phyloP scores from a whole-genome alignment of 2,888 invertebrate genomes.

The Tetranychus piercei region DNA sequence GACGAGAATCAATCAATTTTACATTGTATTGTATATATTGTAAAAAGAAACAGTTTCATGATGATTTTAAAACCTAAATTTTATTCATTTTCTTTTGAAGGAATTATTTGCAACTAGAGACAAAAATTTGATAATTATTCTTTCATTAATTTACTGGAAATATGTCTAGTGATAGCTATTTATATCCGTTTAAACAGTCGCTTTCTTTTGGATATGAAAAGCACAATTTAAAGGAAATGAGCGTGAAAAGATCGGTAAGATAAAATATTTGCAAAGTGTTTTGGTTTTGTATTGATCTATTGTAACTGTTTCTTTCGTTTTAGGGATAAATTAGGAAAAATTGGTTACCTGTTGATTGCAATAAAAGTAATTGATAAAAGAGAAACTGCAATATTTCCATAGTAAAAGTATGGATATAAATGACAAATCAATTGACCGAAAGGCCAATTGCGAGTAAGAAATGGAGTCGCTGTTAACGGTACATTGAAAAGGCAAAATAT shows the following conservation, averaged over 20 bases:
- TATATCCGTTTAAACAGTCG: too few relatives aligned
- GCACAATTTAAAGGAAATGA: too few relatives aligned
- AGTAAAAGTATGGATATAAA: conserved; percentile 27
- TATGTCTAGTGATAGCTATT: too few relatives aligned
- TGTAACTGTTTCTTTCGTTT: neutral
- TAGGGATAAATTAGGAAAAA: neutral
- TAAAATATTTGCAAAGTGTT: neutral
- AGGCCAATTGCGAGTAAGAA: conserved; percentile 52
- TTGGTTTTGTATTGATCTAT: too few relatives aligned
- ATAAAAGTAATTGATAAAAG: conserved; percentile 27
- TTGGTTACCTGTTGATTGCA: conserved; percentile 27
- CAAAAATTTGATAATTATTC: too few relatives aligned
- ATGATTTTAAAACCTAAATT: too few relatives aligned
- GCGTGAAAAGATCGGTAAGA: neutral
- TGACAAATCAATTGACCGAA: conserved; percentile 48
- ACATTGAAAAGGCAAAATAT: conserved; percentile 67
- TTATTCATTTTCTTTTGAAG: too few relatives aligned
- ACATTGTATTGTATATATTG: too few relatives aligned
- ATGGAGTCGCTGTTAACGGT: conserved; percentile 64
- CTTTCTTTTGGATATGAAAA: too few relatives aligned
- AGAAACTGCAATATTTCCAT: conserved; percentile 27
- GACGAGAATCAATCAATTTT: neutral
- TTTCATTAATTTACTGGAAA: too few relatives aligned
- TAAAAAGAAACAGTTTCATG: too few relatives aligned
- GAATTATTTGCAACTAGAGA: too few relatives aligned